Evolutionary conservation across 1,140 invertebrate genomes (phyloP), one percentile per base, ranked within the genome.

Genomic region (Formica exsecta): DNA sequence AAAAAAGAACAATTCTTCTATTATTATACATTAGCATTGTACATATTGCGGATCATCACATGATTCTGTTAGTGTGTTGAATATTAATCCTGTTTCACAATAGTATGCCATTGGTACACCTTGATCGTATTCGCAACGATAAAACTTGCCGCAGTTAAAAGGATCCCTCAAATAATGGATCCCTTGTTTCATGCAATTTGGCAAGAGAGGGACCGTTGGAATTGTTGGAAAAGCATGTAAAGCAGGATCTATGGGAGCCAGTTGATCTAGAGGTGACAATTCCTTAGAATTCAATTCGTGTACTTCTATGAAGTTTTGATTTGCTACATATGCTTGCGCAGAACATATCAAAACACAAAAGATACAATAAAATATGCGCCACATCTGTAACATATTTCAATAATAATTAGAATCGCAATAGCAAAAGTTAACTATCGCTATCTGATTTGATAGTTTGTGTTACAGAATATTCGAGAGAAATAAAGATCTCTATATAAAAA

Each of bases 131-230:
- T 64, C 1, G 13, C 86, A 89, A 13, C 41, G n/a, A n/a, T 89
- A 89, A 59, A 89, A 80, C 38, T 89, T 89, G 11, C 68, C 59
- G 13, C 87, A 87, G 7, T 89, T 89, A 6, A 87, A 87, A 0
- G 80, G 74, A 57, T 89, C 86, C 7, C 80, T 48, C 16, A 85
- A 74, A 16, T 87, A 85, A 44, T 29, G 25, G 25, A 29, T 29
- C 25, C 86, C 87, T 74, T 79, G 1, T 11, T 38, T 36, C 0
- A 8, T 19, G 3, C 87, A 89, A 19, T 9, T 61, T 0, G 86
- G 87, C 0, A 89, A 11, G 1, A 85, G 19, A 2, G 86, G 87
- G 2, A 61, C 73, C 1, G 59, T 36, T 8, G 85, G 71, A 8
- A 25, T 57, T 4, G 77, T 88, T 51, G 79, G 79, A 16, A 89